A percentile compares a stretch with the other conserved stretches of the same genome.
Conservation (phyloP, 2,888 invertebrate species). For the Luperina testacea region DNA sequence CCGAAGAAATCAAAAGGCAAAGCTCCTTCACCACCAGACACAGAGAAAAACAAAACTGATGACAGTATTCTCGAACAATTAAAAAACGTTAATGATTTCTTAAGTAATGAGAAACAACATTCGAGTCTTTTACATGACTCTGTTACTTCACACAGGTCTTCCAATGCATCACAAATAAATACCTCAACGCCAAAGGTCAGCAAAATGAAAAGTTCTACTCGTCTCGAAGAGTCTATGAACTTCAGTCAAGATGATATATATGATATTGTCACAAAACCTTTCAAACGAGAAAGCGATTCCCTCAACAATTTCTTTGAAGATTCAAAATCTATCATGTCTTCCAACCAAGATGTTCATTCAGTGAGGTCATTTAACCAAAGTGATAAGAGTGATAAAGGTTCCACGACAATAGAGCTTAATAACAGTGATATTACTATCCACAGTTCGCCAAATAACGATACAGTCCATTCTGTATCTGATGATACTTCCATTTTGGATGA, state of each 20-base stretch:
- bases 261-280: constrained; percentile 88
- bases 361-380: constrained; percentile 86
- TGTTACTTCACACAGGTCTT: constrained; percentile 71
- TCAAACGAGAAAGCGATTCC: constrained; percentile 87
- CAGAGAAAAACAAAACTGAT: constrained; percentile 86
- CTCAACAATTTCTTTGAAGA: constrained; percentile 87
- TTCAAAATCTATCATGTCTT: constrained; percentile 87
- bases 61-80: constrained; percentile 87
- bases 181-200: constrained; percentile 88
- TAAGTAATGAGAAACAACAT: constrained; percentile 84
- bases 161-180: constrained; percentile 77
- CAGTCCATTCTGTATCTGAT: constrained; percentile 82
- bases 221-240: constrained; percentile 84
- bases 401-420: constrained; percentile 93
- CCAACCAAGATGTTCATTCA: constrained; percentile 85
- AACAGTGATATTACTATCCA: constrained; percentile 94
- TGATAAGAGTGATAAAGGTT: constrained; percentile 88
- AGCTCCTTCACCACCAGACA: constrained; percentile 93
- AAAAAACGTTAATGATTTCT: constrained; percentile 83
- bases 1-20: constrained; percentile 92
- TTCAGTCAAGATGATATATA: constrained; percentile 89
- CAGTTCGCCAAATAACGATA: constrained; percentile 91
- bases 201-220: constrained; percentile 81
- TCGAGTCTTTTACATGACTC: constrained; percentile 83
- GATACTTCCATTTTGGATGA: constrained; percentile 89